Evolutionary conservation across 2,113 vertebrate genomes (phyloP).

Genomic region (Prionailurus viverrinus): DNA sequence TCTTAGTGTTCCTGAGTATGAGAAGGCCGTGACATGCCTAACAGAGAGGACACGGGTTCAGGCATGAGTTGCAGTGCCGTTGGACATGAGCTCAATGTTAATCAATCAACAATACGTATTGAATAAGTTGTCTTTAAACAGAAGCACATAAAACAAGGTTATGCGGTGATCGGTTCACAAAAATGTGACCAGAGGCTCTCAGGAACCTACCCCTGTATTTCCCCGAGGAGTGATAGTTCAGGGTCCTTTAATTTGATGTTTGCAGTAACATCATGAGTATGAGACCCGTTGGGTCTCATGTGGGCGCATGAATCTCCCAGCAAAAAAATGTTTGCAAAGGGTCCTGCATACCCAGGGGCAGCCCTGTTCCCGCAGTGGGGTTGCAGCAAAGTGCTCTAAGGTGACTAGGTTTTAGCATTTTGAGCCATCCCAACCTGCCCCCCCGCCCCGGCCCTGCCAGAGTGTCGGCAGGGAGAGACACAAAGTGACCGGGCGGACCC

Average conservation of each 20-base stretch:
- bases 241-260: too few relatives aligned
- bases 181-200: neutral
- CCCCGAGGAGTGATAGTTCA: neutral
- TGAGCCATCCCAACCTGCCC: neutral
- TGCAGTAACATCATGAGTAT: rapidly evolving
- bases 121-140: neutral
- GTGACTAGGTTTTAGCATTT: neutral
- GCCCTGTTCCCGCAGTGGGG: too few relatives aligned
- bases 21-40: neutral
- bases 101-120: neutral
- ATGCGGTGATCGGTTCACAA: neutral
- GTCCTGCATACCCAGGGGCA: neutral
- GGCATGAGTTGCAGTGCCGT: neutral
- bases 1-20: neutral
- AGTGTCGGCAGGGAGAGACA: too few relatives aligned
- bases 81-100: neutral
- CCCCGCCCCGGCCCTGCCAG: too few relatives aligned
- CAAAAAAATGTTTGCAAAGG: neutral
- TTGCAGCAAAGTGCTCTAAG: neutral
- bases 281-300: neutral
- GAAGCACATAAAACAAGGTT: neutral
- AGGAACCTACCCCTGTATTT: neutral
- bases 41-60: rapidly evolving
- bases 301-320: neutral
- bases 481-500: neutral